phyloP scores from a whole-genome alignment of 2,888 invertebrate species.

The Synergus itoensis region DNA sequence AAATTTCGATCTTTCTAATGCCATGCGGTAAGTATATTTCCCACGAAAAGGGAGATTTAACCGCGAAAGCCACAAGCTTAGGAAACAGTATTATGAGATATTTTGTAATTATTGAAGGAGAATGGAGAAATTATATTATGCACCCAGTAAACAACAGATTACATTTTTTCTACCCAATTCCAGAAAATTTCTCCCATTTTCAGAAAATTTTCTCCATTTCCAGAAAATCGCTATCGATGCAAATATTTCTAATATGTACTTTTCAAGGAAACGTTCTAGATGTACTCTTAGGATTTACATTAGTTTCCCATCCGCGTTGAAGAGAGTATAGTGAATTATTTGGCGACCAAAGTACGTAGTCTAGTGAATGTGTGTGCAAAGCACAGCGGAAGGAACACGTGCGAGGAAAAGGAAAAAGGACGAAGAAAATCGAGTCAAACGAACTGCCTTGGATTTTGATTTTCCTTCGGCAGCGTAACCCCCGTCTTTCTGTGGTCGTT shows the following conservation, averaged over 20 bases:
- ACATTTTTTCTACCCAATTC: neutral
- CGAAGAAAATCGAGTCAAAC: conserved; percentile 54
- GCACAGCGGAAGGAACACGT: conserved; percentile 50
- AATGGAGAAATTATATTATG: conserved; percentile 30
- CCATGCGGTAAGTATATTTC: neutral
- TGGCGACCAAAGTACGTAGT: conserved; percentile 15
- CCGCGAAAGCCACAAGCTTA: conserved; percentile 46
- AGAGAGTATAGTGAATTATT: conserved; percentile 35
- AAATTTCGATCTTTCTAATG: conserved; percentile 8
- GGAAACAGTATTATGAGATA: conserved; percentile 42
- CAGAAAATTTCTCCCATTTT: neutral
- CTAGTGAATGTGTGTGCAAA: conserved; percentile 20
- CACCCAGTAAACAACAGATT: conserved; percentile 3
- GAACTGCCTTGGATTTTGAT: conserved; percentile 57
- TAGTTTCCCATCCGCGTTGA: neutral
- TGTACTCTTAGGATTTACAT: conserved; percentile 1
- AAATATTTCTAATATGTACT: neutral
- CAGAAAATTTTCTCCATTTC: no score
- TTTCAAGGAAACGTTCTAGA: neutral
- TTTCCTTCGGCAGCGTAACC: conserved; percentile 56
- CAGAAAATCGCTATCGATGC: neutral
- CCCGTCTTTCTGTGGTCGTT: conserved; percentile 50
- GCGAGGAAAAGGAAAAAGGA: conserved; percentile 53
- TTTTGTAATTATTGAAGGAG: conserved; percentile 16
- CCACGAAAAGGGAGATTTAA: conserved; percentile 9